Evolutionary conservation across 2,888 invertebrate genomes (phyloP).

Genomic region (Caenorhabditis auriculariae): DNA sequence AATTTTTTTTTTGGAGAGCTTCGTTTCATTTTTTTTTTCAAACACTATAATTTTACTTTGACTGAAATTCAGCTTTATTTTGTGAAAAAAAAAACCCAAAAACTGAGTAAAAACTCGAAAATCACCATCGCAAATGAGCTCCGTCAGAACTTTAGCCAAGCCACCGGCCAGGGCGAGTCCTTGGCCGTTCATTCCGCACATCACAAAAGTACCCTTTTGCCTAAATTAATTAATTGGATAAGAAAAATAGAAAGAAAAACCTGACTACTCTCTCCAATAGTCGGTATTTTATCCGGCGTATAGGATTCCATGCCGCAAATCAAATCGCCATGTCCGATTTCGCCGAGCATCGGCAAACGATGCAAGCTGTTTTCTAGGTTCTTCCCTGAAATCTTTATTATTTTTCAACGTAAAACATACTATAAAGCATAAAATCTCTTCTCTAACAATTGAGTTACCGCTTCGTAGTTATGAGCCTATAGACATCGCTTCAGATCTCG

Average conservation of each 20-base stretch:
- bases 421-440: background rate
- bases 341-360: slow-evolving; percentile 78
- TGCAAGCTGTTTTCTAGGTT: slow-evolving; percentile 81
- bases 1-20: background rate
- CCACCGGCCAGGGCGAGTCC: slow-evolving; percentile 94
- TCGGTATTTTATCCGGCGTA: slow-evolving; percentile 94
- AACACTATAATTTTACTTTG: no score
- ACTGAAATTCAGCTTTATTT: background rate
- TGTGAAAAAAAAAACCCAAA: background rate
- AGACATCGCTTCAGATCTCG: background rate
- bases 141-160: slow-evolving; percentile 81
- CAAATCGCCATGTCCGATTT: slow-evolving; percentile 78
- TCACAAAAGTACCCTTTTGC: slow-evolving; percentile 89
- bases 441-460: background rate
- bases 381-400: slow-evolving; percentile 71
- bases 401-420: background rate
- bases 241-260: slow-evolving; percentile 66
- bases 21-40: no score
- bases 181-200: slow-evolving; percentile 92
- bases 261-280: slow-evolving; percentile 90
- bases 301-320: slow-evolving; percentile 90
- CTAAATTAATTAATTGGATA: slow-evolving; percentile 29
- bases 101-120: slow-evolving; percentile 67
- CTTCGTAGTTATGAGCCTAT: background rate
- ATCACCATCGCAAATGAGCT: slow-evolving; percentile 82